phyloP scores from a whole-genome alignment of 2,888 invertebrate genomes.

The Fragum fragum region DNA sequence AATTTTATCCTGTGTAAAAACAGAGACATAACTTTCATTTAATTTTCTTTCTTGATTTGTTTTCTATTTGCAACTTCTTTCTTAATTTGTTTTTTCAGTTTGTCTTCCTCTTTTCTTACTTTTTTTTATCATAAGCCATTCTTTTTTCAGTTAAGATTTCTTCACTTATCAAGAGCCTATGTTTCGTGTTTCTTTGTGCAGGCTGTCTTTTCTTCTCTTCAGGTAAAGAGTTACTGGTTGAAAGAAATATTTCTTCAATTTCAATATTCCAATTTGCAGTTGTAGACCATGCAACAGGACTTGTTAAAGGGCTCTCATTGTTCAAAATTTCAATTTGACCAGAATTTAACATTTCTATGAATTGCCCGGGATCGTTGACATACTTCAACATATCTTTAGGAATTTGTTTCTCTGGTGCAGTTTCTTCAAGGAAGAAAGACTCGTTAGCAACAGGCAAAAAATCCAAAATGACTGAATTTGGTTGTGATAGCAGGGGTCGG shows the following conservation, averaged over 20 bases:
- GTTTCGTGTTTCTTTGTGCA: background rate
- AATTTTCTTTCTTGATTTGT: too few species aligned
- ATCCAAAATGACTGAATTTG: background rate
- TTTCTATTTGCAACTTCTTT: background rate
- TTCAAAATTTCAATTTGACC: background rate
- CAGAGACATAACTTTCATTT: too few species aligned
- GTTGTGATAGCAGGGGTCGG: background rate
- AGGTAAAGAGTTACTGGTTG: background rate
- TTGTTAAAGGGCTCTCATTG: background rate
- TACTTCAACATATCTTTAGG: background rate
- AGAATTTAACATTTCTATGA: background rate
- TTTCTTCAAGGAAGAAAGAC: background rate
- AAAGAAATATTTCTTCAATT: background rate
- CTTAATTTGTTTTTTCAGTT: slow-evolving; percentile 2
- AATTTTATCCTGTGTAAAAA: too few species aligned
- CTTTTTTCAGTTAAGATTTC: slow-evolving; percentile 14
- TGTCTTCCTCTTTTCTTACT: slow-evolving; percentile 3
- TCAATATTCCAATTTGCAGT: background rate
- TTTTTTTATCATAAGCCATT: slow-evolving; percentile 1
- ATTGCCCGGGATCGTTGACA: background rate
- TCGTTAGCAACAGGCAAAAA: too few species aligned
- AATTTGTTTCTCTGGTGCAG: background rate
- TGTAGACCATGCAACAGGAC: background rate
- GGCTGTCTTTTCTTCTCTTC: background rate
- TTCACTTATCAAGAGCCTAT: slow-evolving; percentile 7